Percentiles rank a stretch among this genome's conserved stretches.
Conservation (phyloP, 2,797 vertebrate species). For the Ceyx erithaca region DNA sequence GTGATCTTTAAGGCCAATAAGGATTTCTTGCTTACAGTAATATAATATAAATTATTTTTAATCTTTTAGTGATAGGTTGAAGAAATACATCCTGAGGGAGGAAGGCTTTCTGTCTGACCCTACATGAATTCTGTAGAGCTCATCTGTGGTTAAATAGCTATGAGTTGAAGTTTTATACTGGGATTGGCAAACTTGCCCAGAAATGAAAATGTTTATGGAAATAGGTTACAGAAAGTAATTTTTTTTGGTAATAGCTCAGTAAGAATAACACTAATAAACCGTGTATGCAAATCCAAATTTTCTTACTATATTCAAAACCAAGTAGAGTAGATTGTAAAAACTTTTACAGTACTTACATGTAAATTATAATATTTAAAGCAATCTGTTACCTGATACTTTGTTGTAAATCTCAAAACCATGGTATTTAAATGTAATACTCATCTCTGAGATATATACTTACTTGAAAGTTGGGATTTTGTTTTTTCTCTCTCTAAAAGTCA, state of each 20-base stretch:
- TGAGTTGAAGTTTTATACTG: neutral
- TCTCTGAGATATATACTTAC: neutral
- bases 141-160: neutral
- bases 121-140: neutral
- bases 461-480: neutral
- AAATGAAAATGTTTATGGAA: neutral
- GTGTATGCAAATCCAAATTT: neutral
- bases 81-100: neutral
- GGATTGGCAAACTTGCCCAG: neutral
- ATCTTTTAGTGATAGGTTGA: neutral
- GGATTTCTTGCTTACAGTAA: neutral
- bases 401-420: neutral
- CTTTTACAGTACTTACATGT: neutral
- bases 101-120: neutral
- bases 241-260: neutral
- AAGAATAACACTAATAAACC: neutral
- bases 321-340: neutral
- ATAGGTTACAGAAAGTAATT: neutral
- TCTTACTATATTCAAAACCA: neutral
- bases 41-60: neutral
- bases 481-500: neutral
- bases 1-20: neutral
- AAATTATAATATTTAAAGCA: neutral
- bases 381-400: neutral
- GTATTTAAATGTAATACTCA: neutral